These are phyloP conservation scores for Drosophila sordidula DNA, from an alignment of 2,888 invertebrate species.

Conservation along the genomic window DNA sequence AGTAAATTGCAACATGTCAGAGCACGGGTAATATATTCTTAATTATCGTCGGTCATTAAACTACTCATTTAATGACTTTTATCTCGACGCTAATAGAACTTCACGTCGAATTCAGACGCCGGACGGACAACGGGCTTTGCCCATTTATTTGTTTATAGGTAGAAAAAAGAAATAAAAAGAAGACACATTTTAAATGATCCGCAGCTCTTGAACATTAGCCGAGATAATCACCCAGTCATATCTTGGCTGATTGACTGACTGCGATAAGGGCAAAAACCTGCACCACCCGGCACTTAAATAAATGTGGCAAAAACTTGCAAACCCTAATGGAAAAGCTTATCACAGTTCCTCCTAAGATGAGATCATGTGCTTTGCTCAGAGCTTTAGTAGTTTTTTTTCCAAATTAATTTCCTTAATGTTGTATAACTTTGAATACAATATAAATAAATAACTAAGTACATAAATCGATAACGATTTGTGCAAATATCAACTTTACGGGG, in stretches of 20 bases:
- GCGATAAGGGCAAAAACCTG: conserved; percentile 8
- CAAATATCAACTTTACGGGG: conserved; percentile 44
- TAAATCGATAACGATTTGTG: conserved; percentile 50
- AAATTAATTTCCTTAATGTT: conserved; percentile 52
- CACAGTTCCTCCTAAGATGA: conserved; percentile 40
- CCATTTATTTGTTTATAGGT: conserved; percentile 6
- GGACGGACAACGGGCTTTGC: conserved; percentile 9
- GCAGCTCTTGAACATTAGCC: conserved; percentile 3
- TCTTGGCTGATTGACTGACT: neutral
- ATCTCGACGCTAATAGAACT: conserved; percentile 6
- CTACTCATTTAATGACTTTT: conserved; percentile 34
- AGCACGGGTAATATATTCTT: conserved; percentile 7
- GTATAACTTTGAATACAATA: conserved; percentile 4
- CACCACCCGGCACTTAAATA: conserved; percentile 15
- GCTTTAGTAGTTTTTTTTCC: conserved; percentile 54
- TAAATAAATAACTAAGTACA: neutral
- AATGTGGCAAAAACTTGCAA: neutral
- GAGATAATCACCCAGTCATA: conserved; percentile 21
- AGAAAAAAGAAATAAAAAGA: neutral
- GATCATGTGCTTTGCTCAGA: conserved; percentile 60
- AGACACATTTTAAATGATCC: neutral
- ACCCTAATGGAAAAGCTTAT: conserved; percentile 10
- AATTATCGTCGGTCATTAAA: conserved; percentile 39
- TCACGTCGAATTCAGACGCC: neutral
- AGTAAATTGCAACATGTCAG: conserved; percentile 6